A percentile compares a stretch with the other conserved stretches of the same genome.
Evolutionary conservation across 2,113 vertebrate species (phyloP).

Genomic region (Hippoglossus stenolepis): DNA sequence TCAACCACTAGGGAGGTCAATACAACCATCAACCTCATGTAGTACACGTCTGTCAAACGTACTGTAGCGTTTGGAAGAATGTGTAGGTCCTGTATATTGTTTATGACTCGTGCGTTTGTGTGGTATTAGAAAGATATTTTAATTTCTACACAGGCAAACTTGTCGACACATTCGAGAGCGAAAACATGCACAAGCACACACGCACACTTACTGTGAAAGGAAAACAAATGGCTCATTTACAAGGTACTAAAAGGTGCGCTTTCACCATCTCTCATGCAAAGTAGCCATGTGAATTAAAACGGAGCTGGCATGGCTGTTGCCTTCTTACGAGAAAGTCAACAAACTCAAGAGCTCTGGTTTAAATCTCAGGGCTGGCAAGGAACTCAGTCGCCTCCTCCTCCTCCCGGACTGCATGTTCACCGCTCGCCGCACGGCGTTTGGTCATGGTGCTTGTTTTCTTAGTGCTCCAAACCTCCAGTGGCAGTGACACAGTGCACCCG

Average conservation of each 20-base stretch:
- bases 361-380: conserved; percentile 62
- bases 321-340: conserved; percentile 74
- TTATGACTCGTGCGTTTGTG: background rate
- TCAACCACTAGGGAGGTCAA: background rate
- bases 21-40: background rate
- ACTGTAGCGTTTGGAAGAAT: background rate
- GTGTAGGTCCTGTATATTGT: background rate
- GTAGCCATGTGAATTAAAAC: conserved; percentile 69
- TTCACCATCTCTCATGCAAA: conserved; percentile 71
- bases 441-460: conserved; percentile 64
- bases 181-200: conserved; percentile 16
- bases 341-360: conserved; percentile 68
- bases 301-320: conserved; percentile 50
- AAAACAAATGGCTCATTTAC: conserved; percentile 61
- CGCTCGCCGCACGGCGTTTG: conserved; percentile 62
- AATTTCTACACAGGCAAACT: conserved; percentile 11
- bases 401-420: conserved; percentile 55
- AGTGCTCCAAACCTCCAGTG: conserved; percentile 54
- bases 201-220: conserved; percentile 23
- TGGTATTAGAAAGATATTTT: conserved; percentile 3
- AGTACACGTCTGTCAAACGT: conserved; percentile 1
- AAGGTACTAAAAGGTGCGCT: conserved; percentile 39
- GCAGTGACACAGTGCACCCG: conserved; percentile 50
- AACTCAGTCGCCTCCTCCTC: conserved; percentile 32
- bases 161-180: conserved; percentile 33